Percentiles rank a stretch among this genome's conserved stretches.
Conservation (phyloP, 2,888 invertebrate species). For the Dryobotodes eremita region DNA sequence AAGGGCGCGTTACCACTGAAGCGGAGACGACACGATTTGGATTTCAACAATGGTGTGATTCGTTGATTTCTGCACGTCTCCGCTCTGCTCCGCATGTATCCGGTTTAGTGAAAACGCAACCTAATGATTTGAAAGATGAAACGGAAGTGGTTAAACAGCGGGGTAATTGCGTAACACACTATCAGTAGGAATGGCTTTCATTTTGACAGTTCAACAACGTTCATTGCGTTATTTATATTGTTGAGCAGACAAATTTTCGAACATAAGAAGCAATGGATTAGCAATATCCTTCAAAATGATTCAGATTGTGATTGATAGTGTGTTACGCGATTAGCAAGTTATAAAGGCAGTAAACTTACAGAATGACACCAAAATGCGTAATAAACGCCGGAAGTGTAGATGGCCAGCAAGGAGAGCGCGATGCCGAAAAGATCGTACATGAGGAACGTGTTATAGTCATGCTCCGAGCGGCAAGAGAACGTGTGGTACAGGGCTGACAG, state of each 20-base stretch:
- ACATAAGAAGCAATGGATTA: no score
- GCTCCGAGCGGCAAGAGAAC: slow-evolving; percentile 97
- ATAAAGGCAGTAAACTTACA: slow-evolving; percentile 89
- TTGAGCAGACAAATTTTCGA: no score
- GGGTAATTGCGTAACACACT: no score
- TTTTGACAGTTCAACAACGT: no score
- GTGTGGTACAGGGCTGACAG: slow-evolving; percentile 98
- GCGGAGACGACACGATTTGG: not conserved
- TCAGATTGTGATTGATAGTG: no score
- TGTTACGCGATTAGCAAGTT: no score
- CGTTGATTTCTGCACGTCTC: not conserved
- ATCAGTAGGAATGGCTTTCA: no score
- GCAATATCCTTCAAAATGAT: no score
- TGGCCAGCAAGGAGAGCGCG: slow-evolving; percentile 97
- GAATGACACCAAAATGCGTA: slow-evolving; percentile 99
- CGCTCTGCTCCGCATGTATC: not conserved
- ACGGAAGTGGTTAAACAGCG: not conserved
- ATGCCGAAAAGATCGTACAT: slow-evolving; percentile 98
- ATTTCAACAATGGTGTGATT: not conserved
- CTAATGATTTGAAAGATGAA: not conserved
- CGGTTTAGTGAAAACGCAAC: not conserved
- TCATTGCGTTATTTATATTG: no score
- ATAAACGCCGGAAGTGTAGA: slow-evolving; percentile 98
- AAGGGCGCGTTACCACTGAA: not conserved
- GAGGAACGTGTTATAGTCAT: slow-evolving; percentile 96